Evolutionary conservation across 2,888 invertebrate genomes (phyloP).

Genomic region (Catocala fraxini): DNA sequence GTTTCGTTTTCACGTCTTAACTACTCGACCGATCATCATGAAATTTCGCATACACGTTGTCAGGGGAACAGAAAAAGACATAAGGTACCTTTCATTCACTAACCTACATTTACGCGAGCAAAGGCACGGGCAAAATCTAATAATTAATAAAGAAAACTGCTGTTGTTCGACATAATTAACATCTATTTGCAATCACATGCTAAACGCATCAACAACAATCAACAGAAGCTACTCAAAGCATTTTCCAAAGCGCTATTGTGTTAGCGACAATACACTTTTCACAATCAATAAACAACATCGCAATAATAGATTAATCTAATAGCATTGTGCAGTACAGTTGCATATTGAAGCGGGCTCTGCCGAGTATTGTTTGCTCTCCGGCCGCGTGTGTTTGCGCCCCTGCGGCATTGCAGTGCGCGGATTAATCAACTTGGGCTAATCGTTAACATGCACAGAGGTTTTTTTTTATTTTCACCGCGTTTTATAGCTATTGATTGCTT

Average conservation of each 20-base stretch:
- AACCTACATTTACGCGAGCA: no score
- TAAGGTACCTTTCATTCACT: no score
- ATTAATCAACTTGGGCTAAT: conserved; percentile 58
- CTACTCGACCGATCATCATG: no score
- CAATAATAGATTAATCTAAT: conserved; percentile 33
- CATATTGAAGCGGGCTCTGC: conserved; percentile 32
- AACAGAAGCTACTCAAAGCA: no score
- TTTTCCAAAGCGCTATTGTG: background rate
- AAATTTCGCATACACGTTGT: no score
- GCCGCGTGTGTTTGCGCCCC: conserved; percentile 34
- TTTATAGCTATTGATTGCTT: conserved; percentile 6
- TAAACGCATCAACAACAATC: no score
- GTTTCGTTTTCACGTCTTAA: no score
- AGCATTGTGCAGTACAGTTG: conserved; percentile 28
- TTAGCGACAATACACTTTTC: conserved; percentile 13
- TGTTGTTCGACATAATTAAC: no score
- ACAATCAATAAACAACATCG: conserved; percentile 19
- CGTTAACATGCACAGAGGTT: conserved; percentile 20
- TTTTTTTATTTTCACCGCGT: conserved; percentile 13
- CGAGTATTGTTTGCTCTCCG: conserved; percentile 34
- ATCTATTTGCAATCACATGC: no score
- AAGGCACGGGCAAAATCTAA: no score
- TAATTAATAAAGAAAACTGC: no score
- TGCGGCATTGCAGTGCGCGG: conserved; percentile 39
- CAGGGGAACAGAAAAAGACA: no score